phyloP scores from a whole-genome alignment of 2,888 invertebrate genomes.

The Silvanus unidentatus region DNA sequence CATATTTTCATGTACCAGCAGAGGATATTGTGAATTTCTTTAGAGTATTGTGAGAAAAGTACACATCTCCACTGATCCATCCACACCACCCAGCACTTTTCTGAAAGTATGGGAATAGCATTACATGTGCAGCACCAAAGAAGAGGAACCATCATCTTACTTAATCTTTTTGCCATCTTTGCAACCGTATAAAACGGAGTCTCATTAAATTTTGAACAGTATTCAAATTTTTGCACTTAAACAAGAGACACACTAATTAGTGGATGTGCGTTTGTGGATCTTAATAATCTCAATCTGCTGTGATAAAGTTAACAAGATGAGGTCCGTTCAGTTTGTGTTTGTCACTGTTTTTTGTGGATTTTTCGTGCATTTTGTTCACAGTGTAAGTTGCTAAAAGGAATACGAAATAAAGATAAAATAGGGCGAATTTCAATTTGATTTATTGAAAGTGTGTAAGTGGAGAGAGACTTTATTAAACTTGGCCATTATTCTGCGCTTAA shows the following conservation, averaged over 20 bases:
- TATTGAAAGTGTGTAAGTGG: no score
- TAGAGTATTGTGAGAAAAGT: no score
- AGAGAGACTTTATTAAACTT: no score
- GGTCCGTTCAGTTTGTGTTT: constrained; percentile 16
- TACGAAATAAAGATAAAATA: no score
- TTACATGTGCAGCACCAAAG: not conserved
- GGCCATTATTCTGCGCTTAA: no score
- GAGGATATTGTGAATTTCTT: no score
- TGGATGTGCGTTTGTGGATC: no score
- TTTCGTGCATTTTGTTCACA: constrained; percentile 31
- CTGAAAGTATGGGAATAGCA: constrained; percentile 1
- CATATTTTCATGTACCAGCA: not conserved
- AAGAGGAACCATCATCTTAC: not conserved
- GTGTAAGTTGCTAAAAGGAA: constrained; percentile 41
- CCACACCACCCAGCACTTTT: not conserved
- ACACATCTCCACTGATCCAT: no score
- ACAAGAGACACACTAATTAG: no score
- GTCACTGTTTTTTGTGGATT: constrained; percentile 34
- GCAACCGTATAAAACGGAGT: not conserved
- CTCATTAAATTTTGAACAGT: not conserved
- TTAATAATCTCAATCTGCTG: not conserved
- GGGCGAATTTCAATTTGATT: no score
- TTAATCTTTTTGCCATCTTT: not conserved
- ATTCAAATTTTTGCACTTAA: not conserved
- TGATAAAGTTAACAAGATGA: not conserved